A percentile compares a stretch with the other conserved stretches of the same genome.
phyloP scores from a whole-genome alignment of 35 echinoderm and acorn worm species.

The Ophiothrix spiculata region DNA sequence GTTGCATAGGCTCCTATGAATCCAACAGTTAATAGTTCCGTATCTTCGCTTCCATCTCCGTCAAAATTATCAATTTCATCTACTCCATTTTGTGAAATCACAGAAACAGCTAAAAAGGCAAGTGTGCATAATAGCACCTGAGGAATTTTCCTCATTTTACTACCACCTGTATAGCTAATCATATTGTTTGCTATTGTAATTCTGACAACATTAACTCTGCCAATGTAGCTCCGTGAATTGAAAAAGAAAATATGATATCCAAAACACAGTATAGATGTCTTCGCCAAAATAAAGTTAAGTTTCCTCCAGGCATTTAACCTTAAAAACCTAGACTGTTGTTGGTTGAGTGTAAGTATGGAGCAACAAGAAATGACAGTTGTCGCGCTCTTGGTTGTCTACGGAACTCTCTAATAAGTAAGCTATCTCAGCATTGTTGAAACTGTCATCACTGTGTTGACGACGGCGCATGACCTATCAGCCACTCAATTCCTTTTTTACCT shows the following conservation, averaged over 20 bases:
- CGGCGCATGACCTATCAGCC: not conserved
- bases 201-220: not conserved
- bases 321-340: not conserved
- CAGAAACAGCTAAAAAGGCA: not conserved
- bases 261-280: not conserved
- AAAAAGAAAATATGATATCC: not conserved
- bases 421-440: not conserved
- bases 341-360: not conserved
- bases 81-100: not conserved
- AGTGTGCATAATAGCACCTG: not conserved
- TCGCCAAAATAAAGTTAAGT: not conserved
- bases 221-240: not conserved
- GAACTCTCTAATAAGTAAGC: not conserved
- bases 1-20: not conserved
- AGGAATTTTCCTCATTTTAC: not conserved
- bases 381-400: not conserved
- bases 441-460: not conserved
- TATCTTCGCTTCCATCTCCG: not conserved
- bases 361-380: not conserved
- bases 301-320: not conserved
- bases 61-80: not conserved
- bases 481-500: not conserved
- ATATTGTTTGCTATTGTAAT: not conserved
- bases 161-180: not conserved
- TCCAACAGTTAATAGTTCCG: not conserved